Percentiles rank a stretch among this genome's conserved stretches.
Evolutionary conservation across 2,113 vertebrate species (phyloP).

Genomic region (Equus przewalskii): DNA sequence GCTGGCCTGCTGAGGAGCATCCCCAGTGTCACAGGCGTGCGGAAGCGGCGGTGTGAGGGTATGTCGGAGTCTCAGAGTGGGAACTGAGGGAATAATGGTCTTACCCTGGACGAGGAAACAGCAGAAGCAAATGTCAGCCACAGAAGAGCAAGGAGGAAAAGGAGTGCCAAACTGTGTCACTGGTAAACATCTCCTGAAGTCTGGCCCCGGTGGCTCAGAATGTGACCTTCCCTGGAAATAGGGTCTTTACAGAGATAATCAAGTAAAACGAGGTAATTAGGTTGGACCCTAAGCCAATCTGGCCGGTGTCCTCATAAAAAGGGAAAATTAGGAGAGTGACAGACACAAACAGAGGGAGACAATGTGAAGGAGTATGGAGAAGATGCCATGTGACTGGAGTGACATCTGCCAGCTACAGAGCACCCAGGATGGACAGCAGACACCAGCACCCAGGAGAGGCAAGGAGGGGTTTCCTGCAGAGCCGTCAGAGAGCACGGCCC

Average conservation of each 20-base stretch:
- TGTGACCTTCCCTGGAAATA: neutral
- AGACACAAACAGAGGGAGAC: neutral
- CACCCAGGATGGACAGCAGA: neutral
- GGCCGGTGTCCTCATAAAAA: neutral
- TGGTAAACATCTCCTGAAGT: neutral
- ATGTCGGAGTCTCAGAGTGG: neutral
- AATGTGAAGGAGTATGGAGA: neutral
- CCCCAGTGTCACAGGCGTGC: too few relatives aligned
- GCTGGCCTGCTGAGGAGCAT: neutral
- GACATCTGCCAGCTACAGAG: neutral
- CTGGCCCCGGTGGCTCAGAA: too few relatives aligned
- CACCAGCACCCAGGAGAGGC: too few relatives aligned
- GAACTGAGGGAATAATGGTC: neutral
- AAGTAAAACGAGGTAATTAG: neutral
- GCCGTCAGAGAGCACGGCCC: neutral
- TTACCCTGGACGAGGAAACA: neutral
- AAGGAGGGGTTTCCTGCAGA: neutral
- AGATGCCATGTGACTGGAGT: neutral
- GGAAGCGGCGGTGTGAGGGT: rapidly evolving
- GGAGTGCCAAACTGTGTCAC: neutral
- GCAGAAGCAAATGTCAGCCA: neutral
- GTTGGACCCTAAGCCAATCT: neutral
- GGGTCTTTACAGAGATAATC: neutral
- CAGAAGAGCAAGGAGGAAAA: neutral
- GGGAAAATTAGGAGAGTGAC: neutral